Evolutionary conservation across 1,140 invertebrate genomes (phyloP).

Genomic region (Heterodera carotae): DNA sequence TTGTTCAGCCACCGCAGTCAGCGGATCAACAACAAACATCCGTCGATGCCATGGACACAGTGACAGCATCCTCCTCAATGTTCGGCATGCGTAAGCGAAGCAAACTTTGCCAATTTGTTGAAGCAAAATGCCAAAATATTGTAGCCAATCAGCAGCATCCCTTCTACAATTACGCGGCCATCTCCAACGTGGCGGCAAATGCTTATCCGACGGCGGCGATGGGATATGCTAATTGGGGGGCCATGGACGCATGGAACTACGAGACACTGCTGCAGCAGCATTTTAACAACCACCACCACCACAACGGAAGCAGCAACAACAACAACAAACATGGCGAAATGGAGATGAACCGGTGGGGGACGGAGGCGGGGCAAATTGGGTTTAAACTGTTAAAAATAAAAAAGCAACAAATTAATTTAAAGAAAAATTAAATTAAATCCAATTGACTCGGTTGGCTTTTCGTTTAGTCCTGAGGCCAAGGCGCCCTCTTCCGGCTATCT

Average conservation of each 20-base stretch:
- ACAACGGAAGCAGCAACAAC: too few relatives aligned
- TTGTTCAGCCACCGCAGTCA: background rate
- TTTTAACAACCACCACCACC: background rate
- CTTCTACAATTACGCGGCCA: background rate
- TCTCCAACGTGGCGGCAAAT: background rate
- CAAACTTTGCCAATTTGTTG: too few relatives aligned
- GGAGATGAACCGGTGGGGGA: background rate
- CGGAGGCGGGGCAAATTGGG: background rate
- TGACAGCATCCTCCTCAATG: background rate
- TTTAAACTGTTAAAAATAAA: background rate
- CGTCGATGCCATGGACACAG: background rate
- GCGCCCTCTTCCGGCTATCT: background rate
- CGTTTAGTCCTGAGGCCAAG: background rate
- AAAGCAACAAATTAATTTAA: too few relatives aligned
- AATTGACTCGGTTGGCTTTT: background rate
- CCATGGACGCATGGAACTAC: background rate
- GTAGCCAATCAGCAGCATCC: background rate
- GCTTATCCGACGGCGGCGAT: background rate
- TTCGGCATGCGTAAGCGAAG: background rate
- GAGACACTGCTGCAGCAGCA: background rate
- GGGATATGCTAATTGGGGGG: background rate
- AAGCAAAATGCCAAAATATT: background rate
- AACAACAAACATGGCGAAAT: background rate
- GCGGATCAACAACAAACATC: background rate
- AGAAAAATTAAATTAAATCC: too few relatives aligned